Evolutionary conservation across 2,888 invertebrate species (phyloP), one percentile per base, ranked within the genome.

Genomic region (Tigriopus californicus): DNA sequence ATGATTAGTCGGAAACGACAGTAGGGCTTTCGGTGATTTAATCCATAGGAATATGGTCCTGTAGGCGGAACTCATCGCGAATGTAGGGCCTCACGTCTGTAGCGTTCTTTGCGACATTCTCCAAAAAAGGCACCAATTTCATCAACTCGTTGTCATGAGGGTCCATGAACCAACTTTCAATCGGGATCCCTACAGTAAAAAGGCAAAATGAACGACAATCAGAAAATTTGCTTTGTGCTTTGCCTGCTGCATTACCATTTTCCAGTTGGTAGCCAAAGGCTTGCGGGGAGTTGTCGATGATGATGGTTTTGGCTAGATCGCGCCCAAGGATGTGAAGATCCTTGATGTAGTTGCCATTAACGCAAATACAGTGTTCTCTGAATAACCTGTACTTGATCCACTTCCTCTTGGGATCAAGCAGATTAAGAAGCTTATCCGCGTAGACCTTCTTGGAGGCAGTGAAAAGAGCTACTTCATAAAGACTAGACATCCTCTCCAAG

Each of bases 151-250:
- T 80, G 74, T 94, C 94, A 57, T 79, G 80, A 68, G 83, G 80
- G 74, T 92, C 91, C 64, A 86, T 82, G 73, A 92, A 95, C 94
- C 94, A 94, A 71, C 90, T 90, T 75, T 91, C 91, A 65, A 95
- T 94, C 0, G 94, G 94, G 65, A 94, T 92, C 11, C 33, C 33
- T 33, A 33, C 8, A 33, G 33, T 5, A 33, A 33, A 33, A 33
- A 33, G 8, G 8, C n/a, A n/a, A n/a, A n/a, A n/a, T n/a, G n/a
- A n/a, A n/a, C n/a, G n/a, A n/a, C n/a, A n/a, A n/a, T n/a, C n/a
- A 33, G 33, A 33, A 33, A 25, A n/a, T n/a, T n/a, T n/a, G n/a
- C n/a, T n/a, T n/a, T n/a, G n/a, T n/a, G n/a, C n/a, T n/a, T n/a
- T n/a, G 33, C 33, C 33, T 33, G 3, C 33, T 33, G 3, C 33